phyloP scores from a whole-genome alignment of 1,140 invertebrate genomes.

The Ceratosolen fusciceps region DNA sequence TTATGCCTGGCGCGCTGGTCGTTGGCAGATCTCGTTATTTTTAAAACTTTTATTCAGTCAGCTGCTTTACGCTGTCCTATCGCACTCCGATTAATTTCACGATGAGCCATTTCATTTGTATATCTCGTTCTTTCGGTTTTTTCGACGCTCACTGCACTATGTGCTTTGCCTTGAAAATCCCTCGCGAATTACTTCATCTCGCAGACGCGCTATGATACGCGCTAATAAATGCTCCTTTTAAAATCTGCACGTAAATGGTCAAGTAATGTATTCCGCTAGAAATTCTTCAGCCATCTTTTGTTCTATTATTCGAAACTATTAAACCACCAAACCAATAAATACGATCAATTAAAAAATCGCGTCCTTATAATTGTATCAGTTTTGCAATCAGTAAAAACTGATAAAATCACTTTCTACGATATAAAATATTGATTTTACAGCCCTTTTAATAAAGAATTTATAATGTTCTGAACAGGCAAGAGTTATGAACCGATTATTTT shows the following conservation, averaged over 20 bases:
- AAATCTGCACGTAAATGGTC: too few species aligned
- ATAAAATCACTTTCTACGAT: not conserved
- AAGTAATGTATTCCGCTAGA: too few species aligned
- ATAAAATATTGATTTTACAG: not conserved
- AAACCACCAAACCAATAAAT: too few species aligned
- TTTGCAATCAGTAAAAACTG: not conserved
- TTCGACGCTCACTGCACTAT: too few species aligned
- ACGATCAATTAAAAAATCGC: too few species aligned
- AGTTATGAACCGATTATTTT: too few species aligned
- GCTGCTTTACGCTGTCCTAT: too few species aligned
- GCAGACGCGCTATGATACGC: too few species aligned
- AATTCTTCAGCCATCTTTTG: too few species aligned
- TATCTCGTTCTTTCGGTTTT: not conserved
- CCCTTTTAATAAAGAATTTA: not conserved
- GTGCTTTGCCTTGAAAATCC: not conserved
- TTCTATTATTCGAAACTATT: not conserved
- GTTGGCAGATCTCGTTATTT: constrained; percentile 17
- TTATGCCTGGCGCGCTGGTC: not conserved
- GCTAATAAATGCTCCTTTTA: not conserved
- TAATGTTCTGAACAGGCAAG: not conserved
- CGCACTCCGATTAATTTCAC: too few species aligned
- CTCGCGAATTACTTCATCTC: not conserved
- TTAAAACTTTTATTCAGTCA: constrained; percentile 40
- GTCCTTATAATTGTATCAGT: not conserved
- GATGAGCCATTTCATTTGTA: constrained; percentile 16